Conservation (phyloP, 2,113 vertebrate species). For the Kobus ellipsiprymnus region DNA sequence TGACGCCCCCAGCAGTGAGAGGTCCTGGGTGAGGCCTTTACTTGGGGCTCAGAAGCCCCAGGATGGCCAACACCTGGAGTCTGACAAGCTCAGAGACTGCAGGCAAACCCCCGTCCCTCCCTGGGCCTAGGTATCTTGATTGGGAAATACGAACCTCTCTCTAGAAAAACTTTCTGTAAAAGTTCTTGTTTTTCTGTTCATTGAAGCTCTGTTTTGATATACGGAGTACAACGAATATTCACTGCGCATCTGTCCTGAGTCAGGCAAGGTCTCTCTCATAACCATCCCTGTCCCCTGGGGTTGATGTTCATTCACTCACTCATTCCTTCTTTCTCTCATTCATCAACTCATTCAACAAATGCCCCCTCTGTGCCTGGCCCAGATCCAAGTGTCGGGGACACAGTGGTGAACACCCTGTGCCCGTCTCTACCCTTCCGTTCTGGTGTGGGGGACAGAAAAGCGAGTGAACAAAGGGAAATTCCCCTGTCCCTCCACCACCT, state of each 20-base stretch:
- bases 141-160: background rate
- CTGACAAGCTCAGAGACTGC: background rate
- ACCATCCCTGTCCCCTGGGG: accelerated
- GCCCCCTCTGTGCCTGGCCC: accelerated
- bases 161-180: background rate
- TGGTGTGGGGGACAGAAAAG: background rate
- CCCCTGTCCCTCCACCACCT: no score
- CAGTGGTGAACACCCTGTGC: accelerated
- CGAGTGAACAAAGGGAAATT: background rate
- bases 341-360: background rate
- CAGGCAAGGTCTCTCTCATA: background rate
- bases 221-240: accelerated
- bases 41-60: background rate
- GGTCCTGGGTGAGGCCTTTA: accelerated
- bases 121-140: background rate
- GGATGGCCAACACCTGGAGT: background rate
- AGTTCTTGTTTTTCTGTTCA: background rate
- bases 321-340: background rate
- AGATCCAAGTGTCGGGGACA: accelerated
- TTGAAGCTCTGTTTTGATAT: background rate
- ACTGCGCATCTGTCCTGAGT: background rate
- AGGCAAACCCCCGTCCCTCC: background rate
- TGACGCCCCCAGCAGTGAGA: background rate
- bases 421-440: accelerated
- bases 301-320: background rate